These are phyloP conservation scores for Limnephilus rhombicus DNA, from an alignment of 2,888 invertebrate genomes.

Conservation along the genomic window DNA sequence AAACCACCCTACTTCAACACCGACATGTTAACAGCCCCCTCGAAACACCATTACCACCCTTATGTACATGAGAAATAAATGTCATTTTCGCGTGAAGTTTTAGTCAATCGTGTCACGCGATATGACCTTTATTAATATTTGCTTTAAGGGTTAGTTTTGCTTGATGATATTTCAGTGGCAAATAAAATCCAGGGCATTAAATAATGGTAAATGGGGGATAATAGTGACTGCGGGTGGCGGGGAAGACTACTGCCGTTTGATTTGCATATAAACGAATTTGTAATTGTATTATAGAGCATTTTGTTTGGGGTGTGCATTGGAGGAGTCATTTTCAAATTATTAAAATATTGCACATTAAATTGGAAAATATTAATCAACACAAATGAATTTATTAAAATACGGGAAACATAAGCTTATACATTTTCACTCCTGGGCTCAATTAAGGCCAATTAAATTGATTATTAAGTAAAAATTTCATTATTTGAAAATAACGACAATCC, in stretches of 20 bases:
- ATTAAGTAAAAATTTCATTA: too few species aligned
- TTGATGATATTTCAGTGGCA: neutral
- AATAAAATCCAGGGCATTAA: slow-evolving; percentile 40
- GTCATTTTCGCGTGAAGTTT: neutral
- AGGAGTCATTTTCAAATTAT: slow-evolving; percentile 3
- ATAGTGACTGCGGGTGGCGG: slow-evolving; percentile 40
- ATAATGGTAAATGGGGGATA: slow-evolving; percentile 48
- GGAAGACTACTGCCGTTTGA: slow-evolving; percentile 40
- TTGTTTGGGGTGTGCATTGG: slow-evolving; percentile 32
- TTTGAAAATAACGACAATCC: too few species aligned
- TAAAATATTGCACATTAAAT: neutral
- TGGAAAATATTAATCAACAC: neutral
- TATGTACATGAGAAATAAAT: slow-evolving; percentile 6
- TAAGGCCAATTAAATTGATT: too few species aligned
- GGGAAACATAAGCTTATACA: too few species aligned
- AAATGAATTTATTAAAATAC: neutral
- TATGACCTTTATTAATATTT: slow-evolving; percentile 1
- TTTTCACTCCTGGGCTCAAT: too few species aligned
- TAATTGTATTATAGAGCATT: slow-evolving; percentile 50
- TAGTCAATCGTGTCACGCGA: neutral
- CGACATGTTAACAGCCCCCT: neutral
- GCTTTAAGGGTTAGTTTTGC: neutral
- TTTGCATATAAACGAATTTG: slow-evolving; percentile 61
- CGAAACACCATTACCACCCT: neutral
- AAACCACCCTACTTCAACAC: slow-evolving; percentile 28